A percentile compares a stretch with the other conserved stretches of the same genome.
phyloP scores from a whole-genome alignment of 1,140 invertebrate species.

The Sinonovacula constricta region DNA sequence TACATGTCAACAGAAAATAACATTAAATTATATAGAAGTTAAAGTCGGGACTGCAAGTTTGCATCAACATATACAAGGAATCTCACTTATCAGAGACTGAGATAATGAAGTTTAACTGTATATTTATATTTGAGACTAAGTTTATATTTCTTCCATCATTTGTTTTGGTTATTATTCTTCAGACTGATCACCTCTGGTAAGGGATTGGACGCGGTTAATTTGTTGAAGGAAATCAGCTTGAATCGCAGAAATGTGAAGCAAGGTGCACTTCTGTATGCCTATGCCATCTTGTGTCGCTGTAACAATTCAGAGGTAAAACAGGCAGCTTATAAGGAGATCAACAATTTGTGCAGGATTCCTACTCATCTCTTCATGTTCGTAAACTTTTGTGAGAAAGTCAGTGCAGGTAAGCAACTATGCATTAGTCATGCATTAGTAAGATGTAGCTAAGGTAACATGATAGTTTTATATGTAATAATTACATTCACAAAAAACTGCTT shows the following conservation, averaged over 20 bases:
- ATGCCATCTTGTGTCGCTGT: constrained; percentile 73
- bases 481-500: too few relatives aligned
- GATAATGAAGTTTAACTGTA: background rate
- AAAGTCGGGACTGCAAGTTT: background rate
- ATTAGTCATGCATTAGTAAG: too few relatives aligned
- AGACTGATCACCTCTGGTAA: constrained; percentile 67
- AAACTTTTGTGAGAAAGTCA: constrained; percentile 63
- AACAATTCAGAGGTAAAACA: constrained; percentile 62
- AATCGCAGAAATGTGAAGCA: constrained; percentile 74
- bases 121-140: constrained; percentile 25
- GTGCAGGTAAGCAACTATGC: background rate
- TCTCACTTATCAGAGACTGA: background rate
- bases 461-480: too few relatives aligned
- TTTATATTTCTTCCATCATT: background rate
- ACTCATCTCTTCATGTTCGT: constrained; percentile 78
- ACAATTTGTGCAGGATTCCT: constrained; percentile 77
- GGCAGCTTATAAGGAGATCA: constrained; percentile 58
- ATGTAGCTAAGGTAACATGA: too few relatives aligned
- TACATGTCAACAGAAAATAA: background rate
- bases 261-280: constrained; percentile 68
- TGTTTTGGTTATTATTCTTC: background rate
- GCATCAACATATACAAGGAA: background rate
- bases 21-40: background rate
- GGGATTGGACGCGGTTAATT: constrained; percentile 69
- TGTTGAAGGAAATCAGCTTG: constrained; percentile 71